These are phyloP conservation scores for Hippocampus guttulatus DNA, from an alignment of 2,113 vertebrate genomes.

Conservation along the genomic window DNA sequence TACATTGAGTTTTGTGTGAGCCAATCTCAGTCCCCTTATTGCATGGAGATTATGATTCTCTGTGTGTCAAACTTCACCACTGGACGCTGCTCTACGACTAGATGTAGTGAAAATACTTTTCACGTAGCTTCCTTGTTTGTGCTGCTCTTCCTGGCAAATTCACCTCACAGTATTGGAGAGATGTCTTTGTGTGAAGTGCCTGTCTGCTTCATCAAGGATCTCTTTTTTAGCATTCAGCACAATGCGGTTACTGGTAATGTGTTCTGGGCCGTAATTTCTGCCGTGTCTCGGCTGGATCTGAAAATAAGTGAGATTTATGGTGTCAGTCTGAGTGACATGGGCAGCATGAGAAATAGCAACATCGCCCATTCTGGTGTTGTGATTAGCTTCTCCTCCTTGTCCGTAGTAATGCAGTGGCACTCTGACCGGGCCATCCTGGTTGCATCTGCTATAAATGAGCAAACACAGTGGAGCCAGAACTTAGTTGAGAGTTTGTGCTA, in stretches of 20 bases:
- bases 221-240: slow-evolving; percentile 68
- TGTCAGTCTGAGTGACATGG: slow-evolving; percentile 70
- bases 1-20: background rate
- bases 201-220: slow-evolving; percentile 62
- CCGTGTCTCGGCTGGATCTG: slow-evolving; percentile 63
- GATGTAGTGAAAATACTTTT: background rate
- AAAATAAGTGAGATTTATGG: slow-evolving; percentile 78
- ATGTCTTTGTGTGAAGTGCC: slow-evolving; percentile 55
- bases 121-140: slow-evolving; percentile 23
- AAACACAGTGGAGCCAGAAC: slow-evolving; percentile 21
- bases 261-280: slow-evolving; percentile 68
- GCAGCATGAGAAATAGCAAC: slow-evolving; percentile 65
- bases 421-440: slow-evolving; percentile 28
- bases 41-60: background rate
- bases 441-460: slow-evolving; percentile 40
- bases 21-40: background rate
- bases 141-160: slow-evolving; percentile 28
- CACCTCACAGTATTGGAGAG: slow-evolving; percentile 32
- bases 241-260: slow-evolving; percentile 54
- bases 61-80: background rate
- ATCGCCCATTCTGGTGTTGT: slow-evolving; percentile 28
- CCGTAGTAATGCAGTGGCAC: slow-evolving; percentile 36
- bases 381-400: slow-evolving; percentile 40
- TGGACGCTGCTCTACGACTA: background rate
- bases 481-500: background rate